Percentiles rank a stretch among this genome's conserved stretches.
Conservation (phyloP, 2,113 vertebrate species). For the Oplegnathus fasciatus region DNA sequence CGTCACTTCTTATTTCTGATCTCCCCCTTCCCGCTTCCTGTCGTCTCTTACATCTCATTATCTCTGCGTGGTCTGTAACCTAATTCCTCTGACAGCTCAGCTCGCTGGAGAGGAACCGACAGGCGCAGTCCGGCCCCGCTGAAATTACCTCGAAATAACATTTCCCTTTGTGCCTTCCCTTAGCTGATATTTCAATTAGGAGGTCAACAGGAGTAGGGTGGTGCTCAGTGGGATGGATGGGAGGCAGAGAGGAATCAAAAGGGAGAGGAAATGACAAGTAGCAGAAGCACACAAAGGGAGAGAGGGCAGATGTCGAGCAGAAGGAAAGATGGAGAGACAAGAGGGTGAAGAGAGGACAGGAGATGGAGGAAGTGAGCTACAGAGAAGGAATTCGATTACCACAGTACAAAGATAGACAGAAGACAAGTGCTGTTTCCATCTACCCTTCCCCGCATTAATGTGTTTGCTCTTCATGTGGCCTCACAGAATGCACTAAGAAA, state of each 20-base stretch:
- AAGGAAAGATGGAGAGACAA: slow-evolving; percentile 35
- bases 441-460: slow-evolving; percentile 4
- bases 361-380: neutral
- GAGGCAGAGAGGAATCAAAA: slow-evolving; percentile 25
- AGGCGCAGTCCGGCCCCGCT: slow-evolving; percentile 17
- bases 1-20: slow-evolving; percentile 56
- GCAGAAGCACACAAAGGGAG: slow-evolving; percentile 17
- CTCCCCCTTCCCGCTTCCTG: slow-evolving; percentile 30
- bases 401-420: slow-evolving; percentile 13
- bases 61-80: slow-evolving; percentile 65
- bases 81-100: slow-evolving; percentile 70
- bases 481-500: slow-evolving; percentile 16
- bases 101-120: slow-evolving; percentile 66
- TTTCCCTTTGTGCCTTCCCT: slow-evolving; percentile 71
- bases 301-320: slow-evolving; percentile 9
- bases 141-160: slow-evolving; percentile 76
- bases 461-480: slow-evolving; percentile 27
- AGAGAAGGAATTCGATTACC: slow-evolving; percentile 45
- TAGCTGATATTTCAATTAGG: slow-evolving; percentile 80
- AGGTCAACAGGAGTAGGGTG: slow-evolving; percentile 57
- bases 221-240: slow-evolving; percentile 17
- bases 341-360: slow-evolving; percentile 30
- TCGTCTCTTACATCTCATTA: slow-evolving; percentile 65
- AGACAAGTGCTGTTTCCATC: slow-evolving; percentile 31
- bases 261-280: slow-evolving; percentile 46